phyloP scores from a whole-genome alignment of 2,113 vertebrate genomes.

The crab-eating macaque (Macaca fascicularis) region T2T-MFA8v1.1 NC_088375.1:120210001-120210500 shows the following conservation, averaged over 20 bases:
- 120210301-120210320: conserved; percentile 68
- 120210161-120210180: neutral
- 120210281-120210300: conserved; percentile 34
- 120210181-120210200: neutral
- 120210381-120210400: conserved; percentile 68
- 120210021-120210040: neutral
- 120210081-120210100: neutral
- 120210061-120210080: neutral
- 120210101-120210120: neutral
- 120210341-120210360: conserved; percentile 64
- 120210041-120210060: neutral
- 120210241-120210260: conserved; percentile 5
- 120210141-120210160: neutral
- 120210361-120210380: conserved; percentile 78
- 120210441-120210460: conserved; percentile 78
- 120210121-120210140: neutral
- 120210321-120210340: conserved; percentile 70
- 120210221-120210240: neutral
- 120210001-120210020: neutral
- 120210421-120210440: conserved; percentile 79
- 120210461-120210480: conserved; percentile 82
- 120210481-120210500: conserved; percentile 85
- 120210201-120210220: neutral
- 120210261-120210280: conserved; percentile 20
- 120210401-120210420: conserved; percentile 79